Evolutionary conservation across 2,113 vertebrate genomes (phyloP), one percentile per base, ranked within the genome.

Genomic region (Meleagris gallopavo): DNA sequence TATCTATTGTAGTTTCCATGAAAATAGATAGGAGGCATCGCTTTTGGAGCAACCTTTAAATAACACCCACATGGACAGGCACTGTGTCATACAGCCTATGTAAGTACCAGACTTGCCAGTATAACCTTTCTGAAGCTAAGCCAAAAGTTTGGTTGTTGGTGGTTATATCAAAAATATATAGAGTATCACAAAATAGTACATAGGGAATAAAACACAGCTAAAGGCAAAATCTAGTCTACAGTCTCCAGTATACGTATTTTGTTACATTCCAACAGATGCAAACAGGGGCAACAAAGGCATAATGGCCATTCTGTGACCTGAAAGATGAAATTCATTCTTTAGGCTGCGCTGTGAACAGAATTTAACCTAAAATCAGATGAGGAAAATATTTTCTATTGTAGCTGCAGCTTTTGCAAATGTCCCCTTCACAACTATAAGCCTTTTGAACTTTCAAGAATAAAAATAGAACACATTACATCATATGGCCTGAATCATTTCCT

Each of bases 391-490:
- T 94, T 52, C 41, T 70, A 20, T 20, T 75, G 55, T 25, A 74
- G 95, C 25, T 79, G 52, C 6, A 60, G 94, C 74, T 97, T 97
- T 92, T 95, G 72, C 82, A 88, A 89, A 93, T 70, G 96, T 97
- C 97, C 97, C 96, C 85, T 93, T 96, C 89, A 98, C 93, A 97
- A 96, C 96, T 96, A 83, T n/a, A 92, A 90, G 88, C 66, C 46
- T 82, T 95, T 22, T 94, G 46, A 82, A 96, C 97, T 94, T 94
- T 34, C 58, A 89, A 91, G 79, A 95, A 93, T 96, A 98, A 98
- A 98, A 98, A 98, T 98, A 98, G 96, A 87, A 92, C 43, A 91
- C 62, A 95, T 97, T 92, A 92, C 83, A 17, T 98, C 97, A 93
- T 69, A 91, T 48, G 89, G 92, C 92, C 94, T 83, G 71, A 96